Evolutionary conservation across 1,140 invertebrate species (phyloP).

Genomic region (Pantala flavescens): DNA sequence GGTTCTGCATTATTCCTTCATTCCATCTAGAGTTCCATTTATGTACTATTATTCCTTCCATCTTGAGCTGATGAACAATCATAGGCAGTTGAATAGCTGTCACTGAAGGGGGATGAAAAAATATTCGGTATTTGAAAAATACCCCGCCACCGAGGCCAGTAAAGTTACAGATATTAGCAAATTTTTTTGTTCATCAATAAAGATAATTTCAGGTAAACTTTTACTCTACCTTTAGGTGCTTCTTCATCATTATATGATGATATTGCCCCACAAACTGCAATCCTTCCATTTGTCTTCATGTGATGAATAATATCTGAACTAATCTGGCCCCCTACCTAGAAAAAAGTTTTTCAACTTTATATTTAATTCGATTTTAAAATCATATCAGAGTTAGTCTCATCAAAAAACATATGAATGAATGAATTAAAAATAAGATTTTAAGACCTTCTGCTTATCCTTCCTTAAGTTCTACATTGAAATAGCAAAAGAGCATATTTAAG

Average conservation of each 20-base stretch:
- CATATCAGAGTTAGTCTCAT: no score
- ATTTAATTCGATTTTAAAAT: no score
- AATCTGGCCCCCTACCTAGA: conserved; percentile 36
- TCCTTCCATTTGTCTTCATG: conserved; percentile 34
- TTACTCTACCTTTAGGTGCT: not conserved
- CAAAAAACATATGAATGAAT: no score
- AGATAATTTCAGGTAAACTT: no score
- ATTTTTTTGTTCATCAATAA: no score
- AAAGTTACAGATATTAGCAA: no score
- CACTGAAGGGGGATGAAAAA: conserved; percentile 25
- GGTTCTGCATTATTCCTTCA: conserved; percentile 46
- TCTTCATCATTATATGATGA: conserved; percentile 32
- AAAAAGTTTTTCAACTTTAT: conserved; percentile 9
- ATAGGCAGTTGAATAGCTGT: conserved; percentile 41
- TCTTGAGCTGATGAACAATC: conserved; percentile 42
- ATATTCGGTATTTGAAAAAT: not conserved
- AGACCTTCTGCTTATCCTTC: no score
- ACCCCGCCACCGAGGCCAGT: no score
- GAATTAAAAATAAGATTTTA: no score
- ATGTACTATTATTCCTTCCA: conserved; percentile 48
- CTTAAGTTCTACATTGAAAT: no score
- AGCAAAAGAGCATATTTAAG: no score
- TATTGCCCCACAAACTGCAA: conserved; percentile 38
- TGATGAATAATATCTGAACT: conserved; percentile 31
- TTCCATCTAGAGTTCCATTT: conserved; percentile 39